Evolutionary conservation across 2,797 vertebrate species (phyloP), one percentile per base, ranked within the genome.

Genomic region (Tiaroga cobitis): DNA sequence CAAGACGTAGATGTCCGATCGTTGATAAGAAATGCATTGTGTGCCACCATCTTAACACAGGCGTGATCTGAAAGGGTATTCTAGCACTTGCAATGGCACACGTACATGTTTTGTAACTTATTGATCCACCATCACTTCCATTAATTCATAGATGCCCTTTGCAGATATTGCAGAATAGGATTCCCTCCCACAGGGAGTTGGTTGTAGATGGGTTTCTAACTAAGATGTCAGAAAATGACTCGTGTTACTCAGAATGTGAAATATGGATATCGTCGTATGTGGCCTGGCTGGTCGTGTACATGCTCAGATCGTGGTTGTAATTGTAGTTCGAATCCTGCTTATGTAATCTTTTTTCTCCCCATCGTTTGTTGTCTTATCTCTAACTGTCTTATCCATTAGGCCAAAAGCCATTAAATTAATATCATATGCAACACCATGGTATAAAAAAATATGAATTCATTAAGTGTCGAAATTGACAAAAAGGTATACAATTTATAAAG

Each of bases 101-200:
- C 85, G 61, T 26, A 59, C 88, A 91, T 90, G 91, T 92, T 92
- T 82, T 32, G 73, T 86, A 85, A 89, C 78, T 89, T 94, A 95
- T 95, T 88, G 93, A 95, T 95, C 91, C 81, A 72, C 85, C 51
- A 87, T 93, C 89, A 92, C 91, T 94, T 93, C 91, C 91, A 91
- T 89, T 92, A 90, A 93, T 89, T 90, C 90, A 75, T 85, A 86
- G 93, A 94, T 94, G 93, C 91, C 92, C 93, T 93, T 87, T 90
- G 67, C 91, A 86, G 93, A 94, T 94, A 88, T 73, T 77, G 75
- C 9, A 75, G 26, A 63, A 75, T 69, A 78, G 56, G 43, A 68
- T 61, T 69, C 6, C 10, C 0, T 3, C 34, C 67, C 54, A 49
- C 63, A 56, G 65, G 69, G 68, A 74, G 26, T 32, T 56, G 67